Evolutionary conservation across 2,888 invertebrate genomes (phyloP), one percentile per base, ranked within the genome.

Genomic region (Xylocampa areola): DNA sequence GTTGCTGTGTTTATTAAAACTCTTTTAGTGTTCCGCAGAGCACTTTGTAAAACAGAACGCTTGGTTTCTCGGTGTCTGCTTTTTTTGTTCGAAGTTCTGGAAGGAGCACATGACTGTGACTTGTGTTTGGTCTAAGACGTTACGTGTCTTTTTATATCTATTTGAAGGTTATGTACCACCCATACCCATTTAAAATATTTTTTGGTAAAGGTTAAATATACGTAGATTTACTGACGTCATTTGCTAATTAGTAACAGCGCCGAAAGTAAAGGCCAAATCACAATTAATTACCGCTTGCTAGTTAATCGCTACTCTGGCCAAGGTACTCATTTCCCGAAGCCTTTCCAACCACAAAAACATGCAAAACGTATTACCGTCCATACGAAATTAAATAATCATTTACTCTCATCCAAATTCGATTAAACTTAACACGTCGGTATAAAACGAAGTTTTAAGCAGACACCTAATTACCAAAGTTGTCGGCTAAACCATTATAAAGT

Each of bases 391-490:
- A 27, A 54, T 50, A 57, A 53, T 44, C 35, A 40, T 50, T 33
- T 35, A 59, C 36, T 54, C 30, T 11, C 44, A 44, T 60, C 50
- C 39, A 49, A 64, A 68, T 54, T 53, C 57, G 62, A 72, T 68
- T 64, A 68, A 63, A 55, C 53, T 39, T 51, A 58, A 68, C 64
- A 65, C 54, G 50, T 55, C 39, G 37, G 61, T 39, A 60, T 61
- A 61, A n/a, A 68, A 63, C 36, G 35, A 76, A 73, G 72, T 77
- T 74, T 66, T 67, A 74, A 79, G 63, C 68, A 78, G 77, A 75
- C 79, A 84, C 78, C 81, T 90, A 88, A 89, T 89, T 87, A 89
- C 81, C 79, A 84, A 90, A 89, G 81, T 90, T 90, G 63, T 60
- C 58, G 58, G 50, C 77, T 77, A 79, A 81, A 81, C 73, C 81